Percentiles rank a stretch among this genome's conserved stretches.
Conservation (phyloP, 92 coral and sea anemone species). For the Siderastrea radians region DNA sequence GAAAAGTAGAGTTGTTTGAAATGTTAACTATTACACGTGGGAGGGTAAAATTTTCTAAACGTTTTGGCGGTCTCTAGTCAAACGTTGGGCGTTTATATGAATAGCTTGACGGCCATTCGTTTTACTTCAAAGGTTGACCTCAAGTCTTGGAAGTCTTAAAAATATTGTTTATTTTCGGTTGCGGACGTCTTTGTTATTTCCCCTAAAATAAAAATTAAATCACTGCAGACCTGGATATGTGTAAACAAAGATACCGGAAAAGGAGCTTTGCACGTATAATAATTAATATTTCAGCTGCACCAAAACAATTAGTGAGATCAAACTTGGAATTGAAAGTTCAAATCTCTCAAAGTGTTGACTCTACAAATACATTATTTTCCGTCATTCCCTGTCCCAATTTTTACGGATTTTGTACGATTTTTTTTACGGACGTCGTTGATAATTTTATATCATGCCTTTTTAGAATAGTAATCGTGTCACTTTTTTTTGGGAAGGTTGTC, state of each 20-base stretch:
- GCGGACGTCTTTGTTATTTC: neutral
- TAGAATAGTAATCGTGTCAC: neutral
- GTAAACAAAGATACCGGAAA: constrained; percentile 24
- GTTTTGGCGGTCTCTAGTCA: too few species aligned
- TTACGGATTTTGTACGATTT: too few species aligned
- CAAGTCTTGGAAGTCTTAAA: neutral
- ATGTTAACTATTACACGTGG: constrained; percentile 17
- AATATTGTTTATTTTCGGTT: neutral
- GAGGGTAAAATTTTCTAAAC: neutral
- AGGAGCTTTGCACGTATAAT: constrained; percentile 1
- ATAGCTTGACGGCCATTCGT: too few species aligned
- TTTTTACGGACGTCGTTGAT: constrained; percentile 2
- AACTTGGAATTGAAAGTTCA: constrained; percentile 14
- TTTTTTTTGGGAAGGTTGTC: neutral
- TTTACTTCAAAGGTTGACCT: too few species aligned
- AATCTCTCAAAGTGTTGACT: constrained; percentile 21
- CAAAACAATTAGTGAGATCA: neutral
- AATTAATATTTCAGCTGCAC: constrained; percentile 33
- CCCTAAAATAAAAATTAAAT: neutral
- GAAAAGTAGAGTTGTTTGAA: neutral
- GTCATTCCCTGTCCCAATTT: neutral
- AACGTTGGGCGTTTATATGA: neutral
- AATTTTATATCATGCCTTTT: neutral
- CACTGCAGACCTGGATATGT: constrained; percentile 9
- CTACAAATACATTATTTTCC: neutral